Conservation (phyloP, 2,797 vertebrate species). For the Spondyliosoma cantharus region DNA sequence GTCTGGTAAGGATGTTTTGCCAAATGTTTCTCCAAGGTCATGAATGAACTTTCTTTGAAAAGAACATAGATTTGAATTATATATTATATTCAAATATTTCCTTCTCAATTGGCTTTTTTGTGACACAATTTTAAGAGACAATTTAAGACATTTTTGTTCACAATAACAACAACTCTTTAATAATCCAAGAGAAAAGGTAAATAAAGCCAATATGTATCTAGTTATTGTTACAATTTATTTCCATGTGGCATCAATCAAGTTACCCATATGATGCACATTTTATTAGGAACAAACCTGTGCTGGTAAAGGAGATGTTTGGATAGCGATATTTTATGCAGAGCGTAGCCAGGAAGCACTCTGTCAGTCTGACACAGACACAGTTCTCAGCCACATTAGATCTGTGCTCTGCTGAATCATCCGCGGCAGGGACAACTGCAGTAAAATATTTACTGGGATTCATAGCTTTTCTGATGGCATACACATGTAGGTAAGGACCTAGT, state of each 20-base stretch:
- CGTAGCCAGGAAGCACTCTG: slow-evolving; percentile 26
- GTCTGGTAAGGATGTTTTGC: neutral
- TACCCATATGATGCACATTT: neutral
- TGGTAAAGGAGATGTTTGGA: slow-evolving; percentile 12
- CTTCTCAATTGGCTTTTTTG: no score
- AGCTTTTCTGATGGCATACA: slow-evolving; percentile 42
- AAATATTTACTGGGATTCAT: slow-evolving; percentile 54
- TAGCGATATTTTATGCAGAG: slow-evolving; percentile 13
- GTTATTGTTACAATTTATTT: neutral
- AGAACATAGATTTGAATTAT: no score
- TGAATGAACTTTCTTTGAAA: neutral
- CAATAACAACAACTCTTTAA: neutral
- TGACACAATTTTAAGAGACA: no score
- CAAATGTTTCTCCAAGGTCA: slow-evolving; percentile 30
- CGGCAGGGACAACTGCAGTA: slow-evolving; percentile 57
- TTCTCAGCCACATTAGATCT: slow-evolving; percentile 27
- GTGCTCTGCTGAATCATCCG: slow-evolving; percentile 70
- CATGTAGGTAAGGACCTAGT: slow-evolving; percentile 36
- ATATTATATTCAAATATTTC: no score
- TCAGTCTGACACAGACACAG: slow-evolving; percentile 32
- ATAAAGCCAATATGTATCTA: neutral
- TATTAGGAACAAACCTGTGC: neutral
- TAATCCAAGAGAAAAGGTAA: neutral
- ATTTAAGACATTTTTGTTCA: neutral
- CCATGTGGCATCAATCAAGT: neutral